A percentile compares a stretch with the other conserved stretches of the same genome.
These are phyloP conservation scores for Vimba vimba DNA, from an alignment of 2,113 vertebrate genomes.

Conservation along the genomic window DNA sequence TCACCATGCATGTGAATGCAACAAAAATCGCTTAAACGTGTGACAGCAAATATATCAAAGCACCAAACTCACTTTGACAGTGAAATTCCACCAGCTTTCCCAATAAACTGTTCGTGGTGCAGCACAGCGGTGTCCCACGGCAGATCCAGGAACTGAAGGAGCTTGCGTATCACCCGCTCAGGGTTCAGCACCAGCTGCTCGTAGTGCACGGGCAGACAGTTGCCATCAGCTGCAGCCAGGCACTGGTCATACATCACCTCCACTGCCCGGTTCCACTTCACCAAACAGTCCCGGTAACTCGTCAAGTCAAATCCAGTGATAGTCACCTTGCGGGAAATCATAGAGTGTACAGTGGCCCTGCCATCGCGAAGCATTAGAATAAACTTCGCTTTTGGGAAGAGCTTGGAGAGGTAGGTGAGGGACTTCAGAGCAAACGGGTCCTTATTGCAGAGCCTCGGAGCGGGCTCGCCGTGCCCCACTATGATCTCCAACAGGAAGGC, in stretches of 20 bases:
- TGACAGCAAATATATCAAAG: not conserved
- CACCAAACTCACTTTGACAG: slow-evolving; percentile 85
- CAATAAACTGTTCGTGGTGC: slow-evolving; percentile 95
- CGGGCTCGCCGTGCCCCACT: slow-evolving; percentile 94
- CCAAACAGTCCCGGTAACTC: slow-evolving; percentile 95
- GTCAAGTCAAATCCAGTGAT: slow-evolving; percentile 95
- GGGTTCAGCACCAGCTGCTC: slow-evolving; percentile 94
- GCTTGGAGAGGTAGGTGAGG: slow-evolving; percentile 89
- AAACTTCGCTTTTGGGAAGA: slow-evolving; percentile 95
- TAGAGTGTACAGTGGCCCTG: slow-evolving; percentile 93
- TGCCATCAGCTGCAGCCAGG: slow-evolving; percentile 82
- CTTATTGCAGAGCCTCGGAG: slow-evolving; percentile 94
- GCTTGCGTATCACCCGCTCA: slow-evolving; percentile 90
- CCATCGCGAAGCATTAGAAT: slow-evolving; percentile 94
- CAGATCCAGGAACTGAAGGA: slow-evolving; percentile 89
- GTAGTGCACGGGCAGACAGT: slow-evolving; percentile 89
- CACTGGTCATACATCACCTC: slow-evolving; percentile 98
- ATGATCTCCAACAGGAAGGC: slow-evolving; percentile 95
- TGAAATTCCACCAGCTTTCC: slow-evolving; percentile 95
- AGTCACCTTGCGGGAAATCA: slow-evolving; percentile 97
- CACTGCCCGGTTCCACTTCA: slow-evolving; percentile 96
- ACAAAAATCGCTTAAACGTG: not conserved
- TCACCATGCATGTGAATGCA: too few species aligned
- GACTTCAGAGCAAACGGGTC: slow-evolving; percentile 97
- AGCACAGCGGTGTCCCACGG: slow-evolving; percentile 92